Evolutionary conservation across 2,797 vertebrate species (phyloP).

Genomic region (Ataeniobius toweri): DNA sequence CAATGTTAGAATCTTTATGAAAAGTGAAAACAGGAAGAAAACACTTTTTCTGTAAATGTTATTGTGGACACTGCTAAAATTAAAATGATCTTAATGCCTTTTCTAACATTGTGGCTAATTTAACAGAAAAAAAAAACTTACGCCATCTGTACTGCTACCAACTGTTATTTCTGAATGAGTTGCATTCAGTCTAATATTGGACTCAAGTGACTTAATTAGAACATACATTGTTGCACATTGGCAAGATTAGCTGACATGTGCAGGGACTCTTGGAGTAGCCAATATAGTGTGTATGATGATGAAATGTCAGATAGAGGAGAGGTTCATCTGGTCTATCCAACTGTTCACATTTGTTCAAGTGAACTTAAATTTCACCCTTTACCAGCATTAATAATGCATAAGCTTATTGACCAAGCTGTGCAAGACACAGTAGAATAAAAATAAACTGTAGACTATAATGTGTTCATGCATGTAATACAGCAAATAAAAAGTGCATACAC

Average conservation of each 20-base stretch:
- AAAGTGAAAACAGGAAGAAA: background rate
- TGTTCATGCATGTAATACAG: slow-evolving; percentile 14
- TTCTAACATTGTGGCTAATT: background rate
- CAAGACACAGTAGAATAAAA: background rate
- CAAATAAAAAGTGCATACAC: slow-evolving; percentile 7
- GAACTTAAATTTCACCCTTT: slow-evolving; percentile 23
- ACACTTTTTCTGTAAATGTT: background rate
- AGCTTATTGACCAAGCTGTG: slow-evolving; percentile 1
- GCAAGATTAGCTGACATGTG: background rate
- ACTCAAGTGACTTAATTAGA: background rate
- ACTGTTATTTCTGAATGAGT: background rate
- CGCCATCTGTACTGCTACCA: background rate
- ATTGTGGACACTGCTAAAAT: background rate
- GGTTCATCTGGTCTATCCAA: slow-evolving; percentile 32
- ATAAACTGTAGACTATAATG: background rate
- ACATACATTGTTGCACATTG: background rate
- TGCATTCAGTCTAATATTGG: background rate
- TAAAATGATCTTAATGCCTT: background rate
- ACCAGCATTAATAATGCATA: slow-evolving; percentile 36
- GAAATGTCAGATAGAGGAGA: background rate
- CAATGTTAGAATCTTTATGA: background rate
- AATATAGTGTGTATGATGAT: slow-evolving; percentile 20
- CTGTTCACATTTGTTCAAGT: slow-evolving; percentile 35
- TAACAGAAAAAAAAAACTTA: background rate
- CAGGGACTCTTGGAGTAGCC: background rate